Conservation (phyloP, 2,797 vertebrate genomes). For the Erpetoichthys calabaricus region DNA sequence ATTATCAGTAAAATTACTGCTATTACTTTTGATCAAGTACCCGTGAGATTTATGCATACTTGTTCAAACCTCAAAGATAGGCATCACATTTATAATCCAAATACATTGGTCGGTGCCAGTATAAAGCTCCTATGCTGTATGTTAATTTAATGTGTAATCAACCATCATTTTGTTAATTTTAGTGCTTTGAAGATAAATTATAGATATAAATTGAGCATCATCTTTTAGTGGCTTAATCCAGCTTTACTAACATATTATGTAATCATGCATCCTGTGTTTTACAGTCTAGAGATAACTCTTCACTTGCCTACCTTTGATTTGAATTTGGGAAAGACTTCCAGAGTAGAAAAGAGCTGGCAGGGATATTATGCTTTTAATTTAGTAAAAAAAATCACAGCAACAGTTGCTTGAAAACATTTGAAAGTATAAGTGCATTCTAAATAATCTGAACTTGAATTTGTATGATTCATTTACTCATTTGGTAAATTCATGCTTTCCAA, state of each 20-base stretch:
- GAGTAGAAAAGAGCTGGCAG: no score
- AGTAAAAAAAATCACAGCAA: no score
- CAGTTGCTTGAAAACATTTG: no score
- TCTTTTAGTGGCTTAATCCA: constrained; percentile 7
- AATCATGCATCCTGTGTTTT: no score
- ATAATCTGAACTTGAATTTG: no score
- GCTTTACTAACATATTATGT: neutral
- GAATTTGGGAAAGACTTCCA: no score
- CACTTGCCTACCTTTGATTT: no score
- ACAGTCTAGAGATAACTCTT: no score
- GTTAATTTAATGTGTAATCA: constrained; percentile 20
- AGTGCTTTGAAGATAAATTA: constrained; percentile 17
- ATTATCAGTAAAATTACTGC: constrained; percentile 36
- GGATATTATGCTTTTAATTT: no score
- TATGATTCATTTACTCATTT: no score
- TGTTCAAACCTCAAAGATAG: constrained; percentile 45
- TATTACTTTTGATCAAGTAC: constrained; percentile 36
- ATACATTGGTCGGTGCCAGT: constrained; percentile 20
- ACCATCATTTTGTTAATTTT: constrained; percentile 21
- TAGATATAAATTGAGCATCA: constrained; percentile 22
- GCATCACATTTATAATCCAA: constrained; percentile 38
- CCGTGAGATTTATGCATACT: constrained; percentile 29
- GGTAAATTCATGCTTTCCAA: no score
- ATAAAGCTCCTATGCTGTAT: constrained; percentile 21
- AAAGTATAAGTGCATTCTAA: no score